Base-by-base conservation (phyloP, 2,113 vertebrate genomes). In the Otolemur garnettii region DNA sequence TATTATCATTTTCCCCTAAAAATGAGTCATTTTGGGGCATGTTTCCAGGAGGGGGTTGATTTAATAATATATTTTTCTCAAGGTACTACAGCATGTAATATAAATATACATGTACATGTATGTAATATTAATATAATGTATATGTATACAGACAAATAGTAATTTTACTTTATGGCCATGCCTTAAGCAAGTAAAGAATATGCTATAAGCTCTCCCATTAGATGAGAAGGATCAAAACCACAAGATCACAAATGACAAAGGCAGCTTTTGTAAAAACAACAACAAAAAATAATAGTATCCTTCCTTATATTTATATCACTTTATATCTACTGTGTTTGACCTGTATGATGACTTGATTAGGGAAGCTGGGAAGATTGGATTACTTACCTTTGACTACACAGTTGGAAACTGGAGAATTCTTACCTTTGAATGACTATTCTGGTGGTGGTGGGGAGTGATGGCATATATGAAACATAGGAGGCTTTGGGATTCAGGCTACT, bases 11-110 rank as follows among this genome's bases (percentile, higher is more conserved):
- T 87, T 93, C 92, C 80, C 42, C 50, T 78, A 93, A 85, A 90
- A 83, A 68, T 72, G 60, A 87, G 42, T 92, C 55, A 96, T 93
- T 95, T 96, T 19, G 72, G 60, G 53, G 30, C 78, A 7, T 77
- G 57, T 92, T 96, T 95, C 71, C 59, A 93, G 90, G 38, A 82
- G 86, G 28, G 14, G 68, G 35, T 95, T 15, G 69, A 79, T 83
- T 93, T 87, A 90, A 94, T 87, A 95, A 96, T 60, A 71, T 35
- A 60, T 81, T 78, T 90, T 62, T 79, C 53, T 78, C 71, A 64
- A 64, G 72, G 38, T 55, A 89, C 77, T 60, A 50, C 45, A 50
- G 45, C 45, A 60, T 92, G 18, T 38, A 93, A 66, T 79, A n/a
- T 66, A 66, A 38, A 24, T 55, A 45, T 94, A 38, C 38, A 38